phyloP scores from a whole-genome alignment of 1,140 invertebrate genomes.

The Drosophila ironensis region DNA sequence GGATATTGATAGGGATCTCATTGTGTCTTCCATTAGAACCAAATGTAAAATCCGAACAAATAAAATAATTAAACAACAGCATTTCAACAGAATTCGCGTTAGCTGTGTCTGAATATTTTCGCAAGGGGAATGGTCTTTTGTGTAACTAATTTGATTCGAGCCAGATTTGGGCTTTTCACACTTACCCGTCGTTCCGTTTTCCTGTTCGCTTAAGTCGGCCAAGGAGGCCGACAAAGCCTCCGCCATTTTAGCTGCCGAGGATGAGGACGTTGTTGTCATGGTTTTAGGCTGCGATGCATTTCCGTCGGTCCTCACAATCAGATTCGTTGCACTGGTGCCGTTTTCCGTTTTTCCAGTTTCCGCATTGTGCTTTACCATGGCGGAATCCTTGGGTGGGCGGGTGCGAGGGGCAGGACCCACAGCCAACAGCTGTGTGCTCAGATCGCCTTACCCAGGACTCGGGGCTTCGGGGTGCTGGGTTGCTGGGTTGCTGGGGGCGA shows the following conservation, averaged over 20 bases:
- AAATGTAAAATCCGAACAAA: too few species aligned
- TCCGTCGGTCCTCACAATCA: conserved; percentile 52
- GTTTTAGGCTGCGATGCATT: conserved; percentile 59
- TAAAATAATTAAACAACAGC: too few species aligned
- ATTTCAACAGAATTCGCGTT: background rate
- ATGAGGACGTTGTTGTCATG: conserved; percentile 29
- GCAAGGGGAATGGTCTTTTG: conserved; percentile 18
- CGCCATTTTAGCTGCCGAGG: conserved; percentile 39
- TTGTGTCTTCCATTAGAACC: too few species aligned
- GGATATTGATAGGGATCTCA: too few species aligned
- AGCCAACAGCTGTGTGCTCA: conserved; percentile 62
- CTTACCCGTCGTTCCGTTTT: conserved; percentile 76
- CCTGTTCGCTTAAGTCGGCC: conserved; percentile 57
- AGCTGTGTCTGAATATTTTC: background rate
- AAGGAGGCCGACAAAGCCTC: conserved; percentile 54
- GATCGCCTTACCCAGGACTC: conserved; percentile 36
- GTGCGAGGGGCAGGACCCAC: conserved; percentile 19
- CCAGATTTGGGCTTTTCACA: conserved; percentile 40
- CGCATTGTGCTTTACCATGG: conserved; percentile 68
- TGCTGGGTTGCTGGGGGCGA: background rate
- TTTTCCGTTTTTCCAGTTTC: conserved; percentile 72
- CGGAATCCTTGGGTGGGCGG: conserved; percentile 6
- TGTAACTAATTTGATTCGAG: conserved; percentile 56
- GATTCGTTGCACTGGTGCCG: conserved; percentile 57
- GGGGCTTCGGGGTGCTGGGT: background rate